phyloP scores from a whole-genome alignment of 2,888 invertebrate genomes.

The Leptopilina drosophilae region DNA sequence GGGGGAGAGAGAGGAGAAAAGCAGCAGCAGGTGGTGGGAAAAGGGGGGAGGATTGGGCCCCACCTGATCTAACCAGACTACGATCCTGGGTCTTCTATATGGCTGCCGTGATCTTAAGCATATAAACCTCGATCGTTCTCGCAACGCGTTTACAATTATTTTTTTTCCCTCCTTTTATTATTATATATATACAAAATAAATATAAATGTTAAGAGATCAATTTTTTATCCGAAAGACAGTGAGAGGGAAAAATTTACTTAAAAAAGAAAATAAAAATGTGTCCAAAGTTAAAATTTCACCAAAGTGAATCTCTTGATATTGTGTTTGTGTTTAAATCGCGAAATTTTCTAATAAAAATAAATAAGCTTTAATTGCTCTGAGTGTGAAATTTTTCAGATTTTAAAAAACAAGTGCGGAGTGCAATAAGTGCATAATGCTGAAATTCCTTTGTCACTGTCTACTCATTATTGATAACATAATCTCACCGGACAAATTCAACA shows the following conservation, averaged over 20 bases:
- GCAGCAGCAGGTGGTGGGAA: neutral
- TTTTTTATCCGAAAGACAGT: too few species aligned
- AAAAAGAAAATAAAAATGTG: neutral
- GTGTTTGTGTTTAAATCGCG: neutral
- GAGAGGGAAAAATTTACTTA: neutral
- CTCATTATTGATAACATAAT: constrained; percentile 31
- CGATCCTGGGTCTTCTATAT: constrained; percentile 32
- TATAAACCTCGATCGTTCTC: constrained; percentile 15
- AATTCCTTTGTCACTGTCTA: constrained; percentile 29
- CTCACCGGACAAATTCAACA: neutral
- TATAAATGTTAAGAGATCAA: too few species aligned
- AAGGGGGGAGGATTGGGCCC: constrained; percentile 11
- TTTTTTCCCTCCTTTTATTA: neutral
- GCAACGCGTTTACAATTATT: neutral
- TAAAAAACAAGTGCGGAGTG: neutral
- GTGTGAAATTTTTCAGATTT: neutral
- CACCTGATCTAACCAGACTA: constrained; percentile 16
- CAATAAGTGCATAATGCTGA: constrained; percentile 5
- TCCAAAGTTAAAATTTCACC: neutral
- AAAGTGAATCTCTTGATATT: neutral
- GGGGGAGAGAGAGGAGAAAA: neutral
- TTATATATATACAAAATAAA: too few species aligned
- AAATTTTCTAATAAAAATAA: neutral
- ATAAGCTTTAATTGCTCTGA: neutral
- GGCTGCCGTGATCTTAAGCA: constrained; percentile 21